Percentiles rank a stretch among this genome's conserved stretches.
phyloP scores from a whole-genome alignment of 2,888 invertebrate genomes.

The Hetaerina titia region DNA sequence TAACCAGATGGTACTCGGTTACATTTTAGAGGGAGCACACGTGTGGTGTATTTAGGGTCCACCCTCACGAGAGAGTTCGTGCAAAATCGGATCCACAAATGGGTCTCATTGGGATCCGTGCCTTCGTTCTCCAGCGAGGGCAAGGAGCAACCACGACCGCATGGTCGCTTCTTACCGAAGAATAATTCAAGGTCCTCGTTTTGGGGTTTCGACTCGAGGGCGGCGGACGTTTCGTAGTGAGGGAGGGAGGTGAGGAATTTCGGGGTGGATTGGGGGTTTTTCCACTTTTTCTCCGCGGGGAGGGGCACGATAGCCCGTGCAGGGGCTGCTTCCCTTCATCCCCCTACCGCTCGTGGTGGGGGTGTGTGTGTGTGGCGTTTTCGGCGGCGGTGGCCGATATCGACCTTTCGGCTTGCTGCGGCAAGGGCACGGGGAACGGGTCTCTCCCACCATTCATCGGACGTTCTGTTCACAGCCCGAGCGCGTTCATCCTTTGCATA shows the following conservation, averaged over 20 bases:
- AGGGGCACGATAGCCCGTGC: background rate
- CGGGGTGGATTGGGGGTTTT: background rate
- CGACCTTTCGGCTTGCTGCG: constrained; percentile 29
- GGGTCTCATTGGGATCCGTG: no score
- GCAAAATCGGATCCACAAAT: no score
- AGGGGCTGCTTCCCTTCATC: background rate
- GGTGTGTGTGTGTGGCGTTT: constrained; percentile 5
- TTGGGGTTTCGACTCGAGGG: no score
- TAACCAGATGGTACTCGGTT: no score
- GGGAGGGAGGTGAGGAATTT: background rate
- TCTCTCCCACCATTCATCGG: background rate
- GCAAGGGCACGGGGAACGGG: background rate
- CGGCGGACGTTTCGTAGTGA: background rate
- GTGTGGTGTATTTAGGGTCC: no score
- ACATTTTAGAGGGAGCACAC: no score
- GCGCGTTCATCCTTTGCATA: background rate
- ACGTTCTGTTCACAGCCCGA: background rate
- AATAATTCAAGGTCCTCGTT: no score
- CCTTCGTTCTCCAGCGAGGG: no score
- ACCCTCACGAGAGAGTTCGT: no score
- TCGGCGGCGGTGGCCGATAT: constrained; percentile 30
- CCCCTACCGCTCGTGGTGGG: background rate
- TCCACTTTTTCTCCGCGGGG: background rate
- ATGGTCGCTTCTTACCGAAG: no score
- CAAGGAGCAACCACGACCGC: no score